Base-by-base conservation (phyloP, 1,140 invertebrate genomes). In the Arctopsyche grandis region DNA sequence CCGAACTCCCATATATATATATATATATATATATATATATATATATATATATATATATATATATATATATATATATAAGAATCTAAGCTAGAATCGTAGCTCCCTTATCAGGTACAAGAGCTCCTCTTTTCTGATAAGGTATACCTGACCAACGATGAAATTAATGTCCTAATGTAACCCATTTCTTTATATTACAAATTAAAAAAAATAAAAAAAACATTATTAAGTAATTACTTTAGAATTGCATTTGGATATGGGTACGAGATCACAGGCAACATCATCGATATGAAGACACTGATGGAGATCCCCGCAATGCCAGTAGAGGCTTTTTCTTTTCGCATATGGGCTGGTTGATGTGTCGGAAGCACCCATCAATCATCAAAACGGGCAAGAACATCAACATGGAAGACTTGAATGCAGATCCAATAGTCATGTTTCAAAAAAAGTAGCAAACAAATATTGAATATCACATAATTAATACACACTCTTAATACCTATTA, bases 391-490 rank as follows among this genome's bases (percentile, higher is more conserved):
- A 79, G 81, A 94, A n/a, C 69, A 91, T 99, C 24, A 93, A 95
- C 76, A 86, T 91, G 87, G 90, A 89, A 16, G 95, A 96, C 84
- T 84, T 96, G 9, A 85, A 90, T 83, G 89, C 88, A 14, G 94
- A 96, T 85, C 90, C 90, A 76, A 89, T 95, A 56, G 90, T 95
- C n/a, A 90, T 90, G 86, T 91, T 93, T 75, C 94, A 95, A 84
- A 90, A 91, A 84, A 93, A 89, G 90, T 91, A 87, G 86, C 87
- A n/a, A n/a, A n/a, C n/a, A n/a, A n/a, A n/a, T n/a, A n/a, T n/a
- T n/a, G n/a, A 83, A 29, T 46, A n/a, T n/a, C n/a, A n/a, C n/a
- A n/a, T n/a, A n/a, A n/a, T n/a, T n/a, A 71, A 48, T 76, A 44
- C 1, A 38, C 52, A 70, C 56, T 9, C 81, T 5, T 48, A 43